Base-by-base conservation (phyloP, 2,797 vertebrate genomes). In the Denticeps clupeoides region DNA sequence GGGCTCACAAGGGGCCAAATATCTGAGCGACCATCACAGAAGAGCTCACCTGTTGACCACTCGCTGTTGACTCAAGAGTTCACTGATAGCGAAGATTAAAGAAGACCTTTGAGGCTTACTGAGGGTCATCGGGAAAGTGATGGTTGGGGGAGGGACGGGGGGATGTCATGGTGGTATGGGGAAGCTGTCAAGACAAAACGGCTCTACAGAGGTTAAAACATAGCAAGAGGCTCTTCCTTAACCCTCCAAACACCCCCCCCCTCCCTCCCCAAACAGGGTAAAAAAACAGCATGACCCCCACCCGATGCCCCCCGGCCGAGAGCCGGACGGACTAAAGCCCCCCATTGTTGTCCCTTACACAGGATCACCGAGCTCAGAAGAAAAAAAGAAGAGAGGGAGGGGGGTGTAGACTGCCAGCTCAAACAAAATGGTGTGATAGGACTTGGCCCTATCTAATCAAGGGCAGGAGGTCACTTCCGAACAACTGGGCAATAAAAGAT, bases 401-500 rank as follows among this genome's bases (percentile, higher is more conserved):
- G 53, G 62, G 56, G 51, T 35, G 50, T 69, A 71, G 78, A 76
- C 80, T 73, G 77, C 77, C 70, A 77, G 79, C 87, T 87, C 79
- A 79, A 87, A 86, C 85, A 89, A 86, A 87, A 82, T 85, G 77
- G 76, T 73, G 84, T 81, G 87, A 90, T 85, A 86, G 87, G 87
- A 90, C 84, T 85, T 82, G 80, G 84, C 86, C 87, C 87, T 90
- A 91, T 92, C 90, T 90, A 91, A 91, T 90, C 90, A 91, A 95
- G 91, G 90, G 81, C 89, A 91, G 86, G 85, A 90, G 91, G 92
- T 91, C 89, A 95, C 87, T 96, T 96, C 91, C 91, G 87, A 93
- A 94, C 92, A 94, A 96, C 91, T 89, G 87, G 89, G 87, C 89
- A 92, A 93, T 95, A 93, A 95, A 94, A 91, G 90, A 91, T 92